These are phyloP conservation scores for Himantopus leucocephalus DNA, from an alignment of 2,113 vertebrate genomes.

Conservation along the genomic window DNA sequence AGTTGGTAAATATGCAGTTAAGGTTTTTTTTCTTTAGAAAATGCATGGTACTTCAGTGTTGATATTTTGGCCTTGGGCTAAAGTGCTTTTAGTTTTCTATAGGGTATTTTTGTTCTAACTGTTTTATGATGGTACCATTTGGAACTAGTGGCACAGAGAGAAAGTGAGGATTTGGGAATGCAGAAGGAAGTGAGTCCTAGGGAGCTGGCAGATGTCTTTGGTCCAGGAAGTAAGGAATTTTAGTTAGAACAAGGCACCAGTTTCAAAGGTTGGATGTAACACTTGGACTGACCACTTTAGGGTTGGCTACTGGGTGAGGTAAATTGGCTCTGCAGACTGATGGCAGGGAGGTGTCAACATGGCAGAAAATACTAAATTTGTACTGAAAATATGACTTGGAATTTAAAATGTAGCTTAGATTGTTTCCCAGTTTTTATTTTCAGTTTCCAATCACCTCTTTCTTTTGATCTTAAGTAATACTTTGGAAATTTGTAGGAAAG, in stretches of 20 bases:
- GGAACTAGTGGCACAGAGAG: background rate
- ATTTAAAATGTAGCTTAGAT: background rate
- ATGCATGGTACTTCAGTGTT: background rate
- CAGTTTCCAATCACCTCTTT: background rate
- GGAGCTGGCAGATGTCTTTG: background rate
- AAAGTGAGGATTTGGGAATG: background rate
- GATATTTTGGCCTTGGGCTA: background rate
- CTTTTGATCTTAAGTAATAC: background rate
- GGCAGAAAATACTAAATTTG: background rate
- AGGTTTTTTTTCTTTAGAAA: background rate
- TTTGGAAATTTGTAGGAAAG: background rate
- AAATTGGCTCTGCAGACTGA: background rate
- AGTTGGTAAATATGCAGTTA: background rate
- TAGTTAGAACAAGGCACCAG: background rate
- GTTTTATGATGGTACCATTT: background rate
- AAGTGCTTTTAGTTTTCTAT: background rate
- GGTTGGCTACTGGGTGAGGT: background rate
- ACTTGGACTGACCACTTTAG: background rate
- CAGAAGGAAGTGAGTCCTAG: background rate
- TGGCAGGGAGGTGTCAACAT: rapidly evolving
- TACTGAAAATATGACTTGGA: background rate
- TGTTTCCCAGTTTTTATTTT: background rate
- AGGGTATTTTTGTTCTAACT: background rate
- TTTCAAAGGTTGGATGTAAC: background rate
- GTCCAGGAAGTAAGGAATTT: background rate